phyloP scores from a whole-genome alignment of 2,113 vertebrate species.

The Tamias sibiricus region DNA sequence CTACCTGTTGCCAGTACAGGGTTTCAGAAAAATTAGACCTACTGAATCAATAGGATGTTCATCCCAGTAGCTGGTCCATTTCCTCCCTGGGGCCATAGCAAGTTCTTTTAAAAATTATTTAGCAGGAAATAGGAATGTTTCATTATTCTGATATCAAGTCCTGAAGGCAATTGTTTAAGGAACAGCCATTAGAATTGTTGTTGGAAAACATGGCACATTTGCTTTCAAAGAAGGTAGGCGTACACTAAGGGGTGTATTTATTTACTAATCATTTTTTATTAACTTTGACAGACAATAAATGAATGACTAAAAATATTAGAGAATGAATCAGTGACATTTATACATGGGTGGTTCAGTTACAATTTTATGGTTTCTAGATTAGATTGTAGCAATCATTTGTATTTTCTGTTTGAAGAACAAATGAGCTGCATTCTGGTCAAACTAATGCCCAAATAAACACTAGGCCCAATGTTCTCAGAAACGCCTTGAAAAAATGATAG shows the following conservation, averaged over 20 bases:
- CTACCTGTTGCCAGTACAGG: too few species aligned
- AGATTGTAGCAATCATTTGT: conserved; percentile 36
- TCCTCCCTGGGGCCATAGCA: neutral
- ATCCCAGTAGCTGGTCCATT: neutral
- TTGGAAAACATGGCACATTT: neutral
- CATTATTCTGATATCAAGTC: neutral
- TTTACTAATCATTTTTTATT: conserved; percentile 78
- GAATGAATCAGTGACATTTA: conserved; percentile 77
- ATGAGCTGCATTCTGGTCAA: neutral
- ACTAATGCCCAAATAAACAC: neutral
- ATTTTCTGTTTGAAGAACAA: conserved; percentile 44
- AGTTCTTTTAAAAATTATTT: neutral
- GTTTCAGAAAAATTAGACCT: neutral
- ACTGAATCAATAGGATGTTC: neutral
- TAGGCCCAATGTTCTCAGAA: neutral
- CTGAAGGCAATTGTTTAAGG: neutral
- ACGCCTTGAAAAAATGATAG: neutral
- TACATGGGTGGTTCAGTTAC: conserved; percentile 63
- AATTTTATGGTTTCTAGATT: conserved; percentile 76
- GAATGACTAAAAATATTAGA: conserved; percentile 69
- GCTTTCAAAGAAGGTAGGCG: conserved; percentile 47
- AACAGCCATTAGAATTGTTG: neutral
- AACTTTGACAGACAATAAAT: conserved; percentile 81
- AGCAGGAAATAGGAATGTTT: neutral
- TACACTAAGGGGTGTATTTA: conserved; percentile 1